phyloP scores from a whole-genome alignment of 1,140 invertebrate species.

The Solenopsis invicta region DNA sequence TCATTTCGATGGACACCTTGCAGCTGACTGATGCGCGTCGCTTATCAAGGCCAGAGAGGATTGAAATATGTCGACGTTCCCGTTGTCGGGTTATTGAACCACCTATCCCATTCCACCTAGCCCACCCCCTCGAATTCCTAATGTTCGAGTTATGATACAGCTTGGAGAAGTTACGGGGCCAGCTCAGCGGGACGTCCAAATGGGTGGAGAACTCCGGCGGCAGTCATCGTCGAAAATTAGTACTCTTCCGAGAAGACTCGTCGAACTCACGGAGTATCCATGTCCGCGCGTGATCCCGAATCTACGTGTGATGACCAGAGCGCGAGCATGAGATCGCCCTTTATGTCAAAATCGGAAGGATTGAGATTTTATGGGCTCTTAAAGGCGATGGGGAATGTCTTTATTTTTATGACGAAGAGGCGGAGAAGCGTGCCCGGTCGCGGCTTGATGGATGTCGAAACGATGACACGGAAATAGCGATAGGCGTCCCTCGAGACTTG shows the following conservation, averaged over 20 bases:
- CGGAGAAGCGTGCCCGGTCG: background rate
- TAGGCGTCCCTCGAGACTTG: constrained; percentile 16
- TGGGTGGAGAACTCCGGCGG: constrained; percentile 69
- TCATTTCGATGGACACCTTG: constrained; percentile 75
- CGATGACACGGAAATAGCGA: constrained; percentile 32
- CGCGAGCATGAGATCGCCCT: constrained; percentile 13
- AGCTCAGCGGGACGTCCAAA: constrained; percentile 70
- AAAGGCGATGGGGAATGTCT: constrained; percentile 40
- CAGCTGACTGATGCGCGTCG: constrained; percentile 76
- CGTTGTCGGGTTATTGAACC: constrained; percentile 73
- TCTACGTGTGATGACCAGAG: constrained; percentile 2
- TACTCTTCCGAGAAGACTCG: constrained; percentile 72
- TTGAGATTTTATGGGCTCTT: constrained; percentile 42
- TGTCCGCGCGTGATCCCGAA: constrained; percentile 48
- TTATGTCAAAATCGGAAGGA: constrained; percentile 24
- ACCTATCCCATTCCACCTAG: constrained; percentile 15
- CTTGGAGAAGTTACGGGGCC: constrained; percentile 71
- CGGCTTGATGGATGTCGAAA: constrained; percentile 48
- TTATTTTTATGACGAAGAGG: constrained; percentile 48
- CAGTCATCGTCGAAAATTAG: constrained; percentile 76
- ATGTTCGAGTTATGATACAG: constrained; percentile 75
- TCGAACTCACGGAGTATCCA: constrained; percentile 56
- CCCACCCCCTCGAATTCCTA: constrained; percentile 75
- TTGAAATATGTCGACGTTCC: constrained; percentile 77
- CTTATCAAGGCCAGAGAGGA: constrained; percentile 74